Percentiles rank a stretch among this genome's conserved stretches.
Conservation (phyloP, 1,140 invertebrate species). For the Calycopis cecrops region DNA sequence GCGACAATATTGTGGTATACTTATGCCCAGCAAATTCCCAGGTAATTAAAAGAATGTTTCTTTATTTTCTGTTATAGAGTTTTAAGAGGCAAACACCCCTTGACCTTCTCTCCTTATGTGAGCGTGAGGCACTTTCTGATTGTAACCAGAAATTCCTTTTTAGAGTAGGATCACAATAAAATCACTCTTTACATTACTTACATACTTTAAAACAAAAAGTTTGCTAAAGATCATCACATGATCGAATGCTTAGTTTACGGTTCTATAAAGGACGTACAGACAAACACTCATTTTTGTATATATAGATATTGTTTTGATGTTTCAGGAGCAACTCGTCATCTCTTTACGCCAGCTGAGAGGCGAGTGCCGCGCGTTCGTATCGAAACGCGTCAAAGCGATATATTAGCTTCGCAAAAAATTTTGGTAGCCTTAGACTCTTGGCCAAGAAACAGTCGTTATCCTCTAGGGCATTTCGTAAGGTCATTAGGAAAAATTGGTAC, state of each 20-base stretch:
- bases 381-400: conserved; percentile 91
- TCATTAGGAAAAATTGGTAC: conserved; percentile 80
- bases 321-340: conserved; percentile 82
- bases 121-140: too few relatives aligned
- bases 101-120: neutral
- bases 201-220: too few relatives aligned
- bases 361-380: conserved; percentile 94
- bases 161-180: too few relatives aligned
- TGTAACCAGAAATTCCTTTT: too few relatives aligned
- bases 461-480: conserved; percentile 91
- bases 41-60: conserved; percentile 46
- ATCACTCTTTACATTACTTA: too few relatives aligned
- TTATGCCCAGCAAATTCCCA: conserved; percentile 87
- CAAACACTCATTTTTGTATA: neutral
- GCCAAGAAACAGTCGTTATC: conserved; percentile 88
- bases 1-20: conserved; percentile 97
- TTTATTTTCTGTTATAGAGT: neutral
- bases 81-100: neutral
- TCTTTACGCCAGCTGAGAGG: conserved; percentile 93
- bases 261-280: too few relatives aligned
- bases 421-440: conserved; percentile 95
- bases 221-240: too few relatives aligned
- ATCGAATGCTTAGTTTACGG: too few relatives aligned
- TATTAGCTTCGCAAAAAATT: conserved; percentile 88
- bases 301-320: conserved; percentile 22